Conservation (phyloP, 2,797 vertebrate species). For the Crypturellus tataupa region DNA sequence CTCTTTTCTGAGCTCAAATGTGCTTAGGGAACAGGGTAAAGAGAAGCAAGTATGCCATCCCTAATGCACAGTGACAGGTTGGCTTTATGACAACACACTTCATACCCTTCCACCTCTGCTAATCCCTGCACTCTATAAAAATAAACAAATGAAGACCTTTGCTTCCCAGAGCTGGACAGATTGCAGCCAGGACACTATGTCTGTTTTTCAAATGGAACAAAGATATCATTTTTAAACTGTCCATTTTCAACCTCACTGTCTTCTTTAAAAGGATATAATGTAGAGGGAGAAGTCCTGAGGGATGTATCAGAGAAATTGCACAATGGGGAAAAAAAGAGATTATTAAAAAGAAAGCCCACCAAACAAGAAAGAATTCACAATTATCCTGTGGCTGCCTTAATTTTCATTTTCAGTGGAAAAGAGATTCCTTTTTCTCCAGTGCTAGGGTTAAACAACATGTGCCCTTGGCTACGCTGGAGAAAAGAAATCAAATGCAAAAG, state of each 20-base stretch:
- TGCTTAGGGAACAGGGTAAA: neutral
- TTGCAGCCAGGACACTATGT: neutral
- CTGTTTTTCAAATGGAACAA: neutral
- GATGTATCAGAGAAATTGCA: neutral
- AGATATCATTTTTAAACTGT: neutral
- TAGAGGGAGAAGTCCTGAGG: neutral
- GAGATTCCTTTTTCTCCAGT: neutral
- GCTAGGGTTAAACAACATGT: neutral
- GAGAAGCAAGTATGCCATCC: neutral
- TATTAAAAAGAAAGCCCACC: neutral
- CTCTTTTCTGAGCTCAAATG: neutral
- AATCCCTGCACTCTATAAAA: accelerated
- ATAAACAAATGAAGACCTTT: neutral
- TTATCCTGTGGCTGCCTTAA: neutral
- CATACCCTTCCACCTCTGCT: neutral
- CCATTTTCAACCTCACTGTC: neutral
- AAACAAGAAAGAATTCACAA: neutral
- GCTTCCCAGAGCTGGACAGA: neutral
- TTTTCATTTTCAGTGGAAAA: neutral
- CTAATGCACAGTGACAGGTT: neutral
- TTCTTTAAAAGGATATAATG: neutral
- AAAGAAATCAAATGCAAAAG: neutral
- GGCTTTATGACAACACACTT: neutral
- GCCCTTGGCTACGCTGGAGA: neutral
- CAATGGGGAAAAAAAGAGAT: neutral